Evolutionary conservation across 2,797 vertebrate species (phyloP), one percentile per base, ranked within the genome.

Genomic region (Melanotaenia maccullochi): DNA sequence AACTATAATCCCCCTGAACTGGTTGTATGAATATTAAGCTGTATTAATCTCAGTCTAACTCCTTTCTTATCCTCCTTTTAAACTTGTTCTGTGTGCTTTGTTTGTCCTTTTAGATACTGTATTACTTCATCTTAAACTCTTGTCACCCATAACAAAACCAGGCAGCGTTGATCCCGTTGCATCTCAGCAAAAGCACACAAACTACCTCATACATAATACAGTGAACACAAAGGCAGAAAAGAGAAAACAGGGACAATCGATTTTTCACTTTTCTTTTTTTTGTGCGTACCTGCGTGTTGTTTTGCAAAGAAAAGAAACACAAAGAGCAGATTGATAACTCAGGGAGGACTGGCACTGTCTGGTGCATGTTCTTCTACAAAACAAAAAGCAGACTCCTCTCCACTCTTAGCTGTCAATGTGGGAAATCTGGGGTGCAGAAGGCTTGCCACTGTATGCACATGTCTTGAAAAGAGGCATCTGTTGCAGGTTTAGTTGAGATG

Each of bases 391-490:
- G 32, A 69, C 62, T 71, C 55, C 63, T 75, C 56, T 74, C 49
- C 16, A 42, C 30, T 67, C 75, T 69, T 22, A 24, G 65, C 36
- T 67, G 58, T 51, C 63, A 63, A 85, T 74, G 49, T 79, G 66
- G 67, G 70, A 78, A 79, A 78, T 78, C 44, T 82, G 65, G 44
- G 44, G 36, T 69, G 75, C 57, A 78, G 72, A 76, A 79, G 63
- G 35, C 60, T 72, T 49, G 57, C 49, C 56, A 78, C 80, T 87
- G 70, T 84, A 79, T 74, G 65, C 44, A 56, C 58, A 65, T 71
- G 36, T 3, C 18, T 65, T 90, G 56, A 88, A 90, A 90, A 82
- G 77, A 32, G 84, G 87, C 90, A 93, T 93, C 87, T 95, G 91
- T 84, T 89, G 73, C 1, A 64, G 66, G 78, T 76, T 87, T 75